phyloP scores from a whole-genome alignment of 2,888 invertebrate genomes.

The Smittia aterrima region DNA sequence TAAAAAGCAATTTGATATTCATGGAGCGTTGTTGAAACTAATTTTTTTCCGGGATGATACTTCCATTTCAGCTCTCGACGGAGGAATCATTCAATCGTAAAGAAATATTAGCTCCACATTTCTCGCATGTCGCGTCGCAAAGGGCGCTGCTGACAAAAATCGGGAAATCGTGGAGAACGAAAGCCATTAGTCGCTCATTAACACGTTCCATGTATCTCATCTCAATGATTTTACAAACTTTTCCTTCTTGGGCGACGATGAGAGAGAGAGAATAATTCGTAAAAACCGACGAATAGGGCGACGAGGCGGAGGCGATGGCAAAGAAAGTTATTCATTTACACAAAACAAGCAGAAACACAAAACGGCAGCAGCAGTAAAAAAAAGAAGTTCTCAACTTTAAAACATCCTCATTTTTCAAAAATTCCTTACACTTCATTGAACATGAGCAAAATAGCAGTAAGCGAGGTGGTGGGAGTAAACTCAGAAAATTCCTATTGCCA shows the following conservation, averaged over 20 bases:
- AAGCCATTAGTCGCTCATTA: constrained; percentile 37
- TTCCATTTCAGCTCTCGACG: too few relatives aligned
- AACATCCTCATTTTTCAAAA: constrained; percentile 40
- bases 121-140: not conserved
- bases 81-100: not conserved
- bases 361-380: not conserved
- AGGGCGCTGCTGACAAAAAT: not conserved
- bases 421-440: constrained; percentile 36
- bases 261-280: too few relatives aligned
- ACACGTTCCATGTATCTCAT: constrained; percentile 22
- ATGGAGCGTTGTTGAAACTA: too few relatives aligned
- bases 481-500: constrained; percentile 1
- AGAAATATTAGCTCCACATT: not conserved
- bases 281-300: too few relatives aligned
- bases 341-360: not conserved
- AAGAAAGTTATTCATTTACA: not conserved
- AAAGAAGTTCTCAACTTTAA: constrained; percentile 27
- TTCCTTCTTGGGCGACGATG: not conserved
- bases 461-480: not conserved
- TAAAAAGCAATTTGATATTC: too few relatives aligned
- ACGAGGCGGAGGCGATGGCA: not conserved
- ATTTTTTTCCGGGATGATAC: too few relatives aligned
- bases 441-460: constrained; percentile 37
- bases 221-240: not conserved
- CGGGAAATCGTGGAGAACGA: not conserved